phyloP scores from a whole-genome alignment of 92 coral and sea anemone species.

The Epizoanthus rinbou region DNA sequence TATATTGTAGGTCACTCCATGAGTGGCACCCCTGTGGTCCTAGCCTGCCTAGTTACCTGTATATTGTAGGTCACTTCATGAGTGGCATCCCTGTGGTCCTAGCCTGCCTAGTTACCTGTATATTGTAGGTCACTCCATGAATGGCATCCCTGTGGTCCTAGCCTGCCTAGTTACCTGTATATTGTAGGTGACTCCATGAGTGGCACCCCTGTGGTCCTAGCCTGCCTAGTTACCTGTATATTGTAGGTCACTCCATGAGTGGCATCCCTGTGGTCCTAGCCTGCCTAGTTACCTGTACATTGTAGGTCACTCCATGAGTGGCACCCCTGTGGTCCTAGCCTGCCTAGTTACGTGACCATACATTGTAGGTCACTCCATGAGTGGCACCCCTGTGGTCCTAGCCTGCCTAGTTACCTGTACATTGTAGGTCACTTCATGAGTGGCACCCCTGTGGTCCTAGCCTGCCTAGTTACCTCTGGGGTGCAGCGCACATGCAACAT shows the following conservation, averaged over 20 bases:
- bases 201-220: not conserved
- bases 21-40: too few species aligned
- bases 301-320: not conserved
- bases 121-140: too few species aligned
- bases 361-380: not conserved
- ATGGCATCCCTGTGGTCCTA: too few species aligned
- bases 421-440: not conserved
- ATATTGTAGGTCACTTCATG: too few species aligned
- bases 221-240: constrained; percentile 49
- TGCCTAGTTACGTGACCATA: not conserved
- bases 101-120: too few species aligned
- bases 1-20: too few species aligned
- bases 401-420: not conserved
- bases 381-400: not conserved
- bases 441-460: not conserved
- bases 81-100: too few species aligned
- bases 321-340: not conserved
- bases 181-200: constrained; percentile 50
- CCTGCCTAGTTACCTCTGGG: constrained; percentile 41
- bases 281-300: too few species aligned
- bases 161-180: constrained; percentile 85
- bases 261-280: not conserved
- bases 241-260: not conserved
- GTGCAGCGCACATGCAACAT: too few species aligned
- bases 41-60: too few species aligned